Evolutionary conservation across 2,113 vertebrate species (phyloP), one percentile per base, ranked within the genome.

Genomic region (Pedionomus torquatus): DNA sequence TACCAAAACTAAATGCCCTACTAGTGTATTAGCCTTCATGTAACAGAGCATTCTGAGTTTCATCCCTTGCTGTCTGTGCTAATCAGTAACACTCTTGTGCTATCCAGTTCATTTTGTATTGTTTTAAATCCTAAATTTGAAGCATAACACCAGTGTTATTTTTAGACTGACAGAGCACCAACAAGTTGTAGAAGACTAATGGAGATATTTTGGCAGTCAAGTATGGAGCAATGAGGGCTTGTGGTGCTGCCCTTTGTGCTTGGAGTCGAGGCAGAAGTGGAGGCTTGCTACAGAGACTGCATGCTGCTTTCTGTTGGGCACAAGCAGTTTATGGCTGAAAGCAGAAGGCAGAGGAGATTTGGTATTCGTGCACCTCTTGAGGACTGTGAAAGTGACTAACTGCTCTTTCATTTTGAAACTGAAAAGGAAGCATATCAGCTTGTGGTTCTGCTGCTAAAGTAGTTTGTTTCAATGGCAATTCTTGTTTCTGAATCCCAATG

Each of bases 71-170:
- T 75, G 80, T 75, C 72, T 89, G 19, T 65, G 60, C 72, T 89
- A 83, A 63, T 90, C 83, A 90, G 63, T 54, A 74, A 64, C 63
- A 61, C 58, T 58, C 41, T 86, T 91, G 57, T 87, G 55, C 69
- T 84, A 55, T 63, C 39, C 74, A 68, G 26, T 87, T 91, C 28
- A 72, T 79, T 87, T 94, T 87, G 52, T 68, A 83, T 93, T 94
- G 48, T 95, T 94, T 91, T 63, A 90, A 84, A 83, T 82, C 74
- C 41, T 65, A 79, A 87, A 87, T 94, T 37, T 93, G 81, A 87
- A 93, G 78, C 80, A 54, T 75, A 90, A 46, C 66, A 51, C 11
- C 66, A 76, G 37, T 71, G 66, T 89, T 93, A 93, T 93, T 91
- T 96, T 93, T 89, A 81, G 65, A 77, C 57, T 85, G 83, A 84